phyloP scores from a whole-genome alignment of 2,113 vertebrate species.

The Anthoscopus minutus region DNA sequence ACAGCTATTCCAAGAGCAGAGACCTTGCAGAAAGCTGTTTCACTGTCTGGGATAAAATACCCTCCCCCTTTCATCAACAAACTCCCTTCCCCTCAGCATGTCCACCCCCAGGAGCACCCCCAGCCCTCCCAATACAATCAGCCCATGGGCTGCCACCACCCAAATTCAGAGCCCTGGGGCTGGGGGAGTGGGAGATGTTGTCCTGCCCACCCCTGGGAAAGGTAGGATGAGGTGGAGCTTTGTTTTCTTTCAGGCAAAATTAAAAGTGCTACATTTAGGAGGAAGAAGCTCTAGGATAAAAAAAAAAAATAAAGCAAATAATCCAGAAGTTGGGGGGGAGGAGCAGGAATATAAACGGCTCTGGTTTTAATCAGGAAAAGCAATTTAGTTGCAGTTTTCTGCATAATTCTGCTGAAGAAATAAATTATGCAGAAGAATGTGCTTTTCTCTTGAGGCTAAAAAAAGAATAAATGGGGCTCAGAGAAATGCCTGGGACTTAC shows the following conservation, averaged over 20 bases:
- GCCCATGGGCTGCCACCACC: neutral
- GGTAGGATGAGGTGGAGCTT: neutral
- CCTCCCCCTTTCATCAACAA: neutral
- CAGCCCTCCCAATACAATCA: neutral
- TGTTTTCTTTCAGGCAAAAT: neutral
- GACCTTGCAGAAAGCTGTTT: neutral
- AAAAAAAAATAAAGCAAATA: neutral
- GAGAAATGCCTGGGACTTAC: constrained; percentile 40
- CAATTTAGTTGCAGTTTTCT: constrained; percentile 55
- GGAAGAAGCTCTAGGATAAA: neutral
- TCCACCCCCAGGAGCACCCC: neutral
- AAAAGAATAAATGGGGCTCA: constrained; percentile 38
- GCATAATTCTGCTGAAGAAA: constrained; percentile 47
- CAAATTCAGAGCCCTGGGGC: neutral
- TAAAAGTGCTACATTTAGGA: neutral
- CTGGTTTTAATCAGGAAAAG: constrained; percentile 50
- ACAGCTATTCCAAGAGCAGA: neutral
- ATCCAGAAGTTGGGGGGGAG: neutral
- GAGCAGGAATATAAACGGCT: neutral
- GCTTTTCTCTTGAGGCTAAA: constrained; percentile 50
- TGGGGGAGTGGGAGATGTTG: neutral
- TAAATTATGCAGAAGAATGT: constrained; percentile 54
- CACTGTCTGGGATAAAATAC: neutral
- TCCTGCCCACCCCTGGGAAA: neutral
- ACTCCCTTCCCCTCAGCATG: neutral